phyloP scores from a whole-genome alignment of 1,140 invertebrate genomes.

The Epicauta chinensis region DNA sequence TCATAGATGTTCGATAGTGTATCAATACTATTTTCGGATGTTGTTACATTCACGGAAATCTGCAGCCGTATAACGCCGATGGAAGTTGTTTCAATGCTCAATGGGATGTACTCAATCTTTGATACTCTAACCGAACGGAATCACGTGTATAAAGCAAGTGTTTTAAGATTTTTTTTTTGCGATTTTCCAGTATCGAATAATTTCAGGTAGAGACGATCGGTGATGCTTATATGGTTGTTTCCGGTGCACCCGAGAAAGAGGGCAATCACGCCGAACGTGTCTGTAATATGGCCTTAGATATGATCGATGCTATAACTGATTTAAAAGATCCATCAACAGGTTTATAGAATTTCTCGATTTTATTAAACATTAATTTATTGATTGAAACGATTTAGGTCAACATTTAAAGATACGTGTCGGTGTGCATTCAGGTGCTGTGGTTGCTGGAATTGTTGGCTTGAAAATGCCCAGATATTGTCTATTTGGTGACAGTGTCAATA shows the following conservation, averaged over 20 bases:
- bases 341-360: conserved; percentile 22
- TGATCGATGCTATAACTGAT: conserved; percentile 88
- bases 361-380: no score
- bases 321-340: conserved; percentile 88
- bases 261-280: conserved; percentile 88
- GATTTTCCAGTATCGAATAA: no score
- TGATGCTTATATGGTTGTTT: conserved; percentile 96
- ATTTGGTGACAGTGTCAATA: conserved; percentile 91
- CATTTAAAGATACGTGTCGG: conserved; percentile 87
- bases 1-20: conserved; percentile 89
- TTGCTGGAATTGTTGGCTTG: conserved; percentile 89
- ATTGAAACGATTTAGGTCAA: conserved; percentile 51
- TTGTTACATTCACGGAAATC: conserved; percentile 95
- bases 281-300: conserved; percentile 94
- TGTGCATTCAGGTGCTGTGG: conserved; percentile 83
- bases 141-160: conserved; percentile 83
- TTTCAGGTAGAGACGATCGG: conserved; percentile 91
- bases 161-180: no score
- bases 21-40: conserved; percentile 93
- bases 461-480: conserved; percentile 91
- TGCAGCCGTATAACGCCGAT: conserved; percentile 91
- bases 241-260: conserved; percentile 86
- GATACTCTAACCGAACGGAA: conserved; percentile 88
- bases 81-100: conserved; percentile 96
- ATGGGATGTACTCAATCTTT: conserved; percentile 91